These are phyloP conservation scores for Eupithecia insigniata DNA, from an alignment of 2,888 invertebrate genomes.

Conservation along the genomic window DNA sequence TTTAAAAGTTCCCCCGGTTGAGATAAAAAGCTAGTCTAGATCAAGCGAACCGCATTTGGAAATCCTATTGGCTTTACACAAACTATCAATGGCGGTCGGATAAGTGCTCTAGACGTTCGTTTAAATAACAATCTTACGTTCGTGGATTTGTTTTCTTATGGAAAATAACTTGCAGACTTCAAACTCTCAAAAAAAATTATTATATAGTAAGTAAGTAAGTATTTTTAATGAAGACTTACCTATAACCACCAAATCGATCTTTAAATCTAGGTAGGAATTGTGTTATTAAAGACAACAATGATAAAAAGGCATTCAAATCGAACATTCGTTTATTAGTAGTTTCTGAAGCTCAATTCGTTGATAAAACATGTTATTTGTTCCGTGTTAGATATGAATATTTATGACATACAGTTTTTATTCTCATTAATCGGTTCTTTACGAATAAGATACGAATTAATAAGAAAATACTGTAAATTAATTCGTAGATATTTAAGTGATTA, in stretches of 20 bases:
- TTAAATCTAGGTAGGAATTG: too few relatives aligned
- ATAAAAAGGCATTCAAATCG: not conserved
- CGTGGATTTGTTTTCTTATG: not conserved
- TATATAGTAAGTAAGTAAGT: too few relatives aligned
- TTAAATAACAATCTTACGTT: not conserved
- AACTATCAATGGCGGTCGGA: slow-evolving; percentile 20
- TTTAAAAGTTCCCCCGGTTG: not conserved
- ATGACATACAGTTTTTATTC: not conserved
- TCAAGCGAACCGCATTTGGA: slow-evolving; percentile 18
- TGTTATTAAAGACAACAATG: too few relatives aligned
- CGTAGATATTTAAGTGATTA: too few relatives aligned
- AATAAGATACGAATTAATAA: too few relatives aligned
- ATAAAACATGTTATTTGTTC: not conserved
- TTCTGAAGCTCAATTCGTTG: not conserved
- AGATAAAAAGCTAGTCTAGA: slow-evolving; percentile 16
- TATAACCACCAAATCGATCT: too few relatives aligned
- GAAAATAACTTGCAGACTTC: not conserved
- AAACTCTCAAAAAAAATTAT: too few relatives aligned
- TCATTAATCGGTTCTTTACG: not conserved
- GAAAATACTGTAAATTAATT: not conserved
- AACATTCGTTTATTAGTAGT: not conserved
- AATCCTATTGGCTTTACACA: slow-evolving; percentile 30
- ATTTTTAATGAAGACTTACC: too few relatives aligned
- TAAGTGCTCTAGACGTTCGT: slow-evolving; percentile 12
- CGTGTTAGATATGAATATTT: not conserved